Percentiles rank a stretch among this genome's conserved stretches.
phyloP scores from a whole-genome alignment of 1,140 invertebrate genomes.

The Drosophila pandora region DNA sequence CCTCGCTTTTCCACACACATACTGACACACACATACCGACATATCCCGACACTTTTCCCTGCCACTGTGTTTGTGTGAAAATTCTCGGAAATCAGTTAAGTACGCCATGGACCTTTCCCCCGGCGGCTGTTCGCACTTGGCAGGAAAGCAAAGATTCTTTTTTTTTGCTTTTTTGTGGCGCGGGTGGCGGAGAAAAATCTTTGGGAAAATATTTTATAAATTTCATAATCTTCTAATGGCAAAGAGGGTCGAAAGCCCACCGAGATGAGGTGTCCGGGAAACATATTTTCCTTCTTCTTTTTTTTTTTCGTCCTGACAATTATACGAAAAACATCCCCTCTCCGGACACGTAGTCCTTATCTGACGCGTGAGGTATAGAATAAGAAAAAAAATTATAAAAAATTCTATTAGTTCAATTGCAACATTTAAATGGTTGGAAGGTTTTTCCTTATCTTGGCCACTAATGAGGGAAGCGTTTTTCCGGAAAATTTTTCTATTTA shows the following conservation, averaged over 20 bases:
- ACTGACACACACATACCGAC: background rate
- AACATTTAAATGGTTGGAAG: constrained; percentile 34
- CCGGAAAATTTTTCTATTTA: background rate
- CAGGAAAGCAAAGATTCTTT: constrained; percentile 58
- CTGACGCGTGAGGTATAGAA: constrained; percentile 52
- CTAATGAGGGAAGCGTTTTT: constrained; percentile 16
- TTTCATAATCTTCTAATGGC: constrained; percentile 57
- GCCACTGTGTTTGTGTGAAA: constrained; percentile 42
- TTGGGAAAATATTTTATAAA: constrained; percentile 58
- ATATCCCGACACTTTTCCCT: constrained; percentile 11
- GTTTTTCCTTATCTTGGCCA: constrained; percentile 3
- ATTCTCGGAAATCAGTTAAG: constrained; percentile 77
- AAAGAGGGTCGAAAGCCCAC: constrained; percentile 22
- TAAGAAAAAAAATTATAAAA: constrained; percentile 35
- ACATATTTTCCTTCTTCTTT: constrained; percentile 30
- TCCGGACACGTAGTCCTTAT: constrained; percentile 33
- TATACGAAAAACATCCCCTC: constrained; percentile 44
- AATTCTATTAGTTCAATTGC: constrained; percentile 74
- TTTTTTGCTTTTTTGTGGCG: constrained; percentile 63
- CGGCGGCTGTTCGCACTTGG: constrained; percentile 63
- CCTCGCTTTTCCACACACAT: constrained; percentile 13
- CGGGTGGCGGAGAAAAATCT: constrained; percentile 47
- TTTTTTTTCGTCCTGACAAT: constrained; percentile 30
- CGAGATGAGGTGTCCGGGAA: constrained; percentile 3
- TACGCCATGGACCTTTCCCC: constrained; percentile 57